Evolutionary conservation across 2,797 vertebrate species (phyloP).

Genomic region (Eulemur albifrons): DNA sequence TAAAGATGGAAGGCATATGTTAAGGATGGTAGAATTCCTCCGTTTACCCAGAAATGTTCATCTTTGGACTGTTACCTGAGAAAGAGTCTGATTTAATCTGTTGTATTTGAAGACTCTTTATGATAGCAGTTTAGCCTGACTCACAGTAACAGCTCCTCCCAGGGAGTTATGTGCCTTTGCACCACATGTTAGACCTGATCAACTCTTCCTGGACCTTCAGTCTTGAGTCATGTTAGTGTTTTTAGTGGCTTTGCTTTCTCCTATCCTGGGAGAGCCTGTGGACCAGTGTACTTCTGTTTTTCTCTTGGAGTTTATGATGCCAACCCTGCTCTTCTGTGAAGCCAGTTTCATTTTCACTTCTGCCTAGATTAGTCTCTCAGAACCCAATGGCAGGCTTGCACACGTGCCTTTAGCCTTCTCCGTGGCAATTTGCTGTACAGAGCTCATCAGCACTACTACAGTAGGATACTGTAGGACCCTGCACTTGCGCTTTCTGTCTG

Average conservation of each 20-base stretch:
- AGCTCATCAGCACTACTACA: background rate
- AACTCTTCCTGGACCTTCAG: background rate
- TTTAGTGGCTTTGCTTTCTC: background rate
- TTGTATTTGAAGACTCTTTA: background rate
- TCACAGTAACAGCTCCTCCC: background rate
- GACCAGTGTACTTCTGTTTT: background rate
- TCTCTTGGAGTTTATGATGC: background rate
- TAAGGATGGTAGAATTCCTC: background rate
- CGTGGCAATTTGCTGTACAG: background rate
- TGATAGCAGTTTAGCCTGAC: background rate
- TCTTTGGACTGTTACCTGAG: background rate
- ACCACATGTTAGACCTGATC: background rate
- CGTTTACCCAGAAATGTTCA: background rate
- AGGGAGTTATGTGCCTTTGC: background rate
- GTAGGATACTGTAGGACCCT: background rate
- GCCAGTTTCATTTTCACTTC: background rate
- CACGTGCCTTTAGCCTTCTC: background rate
- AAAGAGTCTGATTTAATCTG: background rate
- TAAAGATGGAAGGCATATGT: background rate
- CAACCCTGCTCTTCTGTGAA: background rate
- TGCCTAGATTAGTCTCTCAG: background rate
- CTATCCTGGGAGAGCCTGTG: background rate
- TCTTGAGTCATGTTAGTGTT: background rate
- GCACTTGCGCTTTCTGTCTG: background rate
- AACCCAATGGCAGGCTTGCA: background rate